A percentile compares a stretch with the other conserved stretches of the same genome.
These are phyloP conservation scores for Julus scandinavius DNA, from an alignment of 2,888 invertebrate genomes.

Conservation along the genomic window DNA sequence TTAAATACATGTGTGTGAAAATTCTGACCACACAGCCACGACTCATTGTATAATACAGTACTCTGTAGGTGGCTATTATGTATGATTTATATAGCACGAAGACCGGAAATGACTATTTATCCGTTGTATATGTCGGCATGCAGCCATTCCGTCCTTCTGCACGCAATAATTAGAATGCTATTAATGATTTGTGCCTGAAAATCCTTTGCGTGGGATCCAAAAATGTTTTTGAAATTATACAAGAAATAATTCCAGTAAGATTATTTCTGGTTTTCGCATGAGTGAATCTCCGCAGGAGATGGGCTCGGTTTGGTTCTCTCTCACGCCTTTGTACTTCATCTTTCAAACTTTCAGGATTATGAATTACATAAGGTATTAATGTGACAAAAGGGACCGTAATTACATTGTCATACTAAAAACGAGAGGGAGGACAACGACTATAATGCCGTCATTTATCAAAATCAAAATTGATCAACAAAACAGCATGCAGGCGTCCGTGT, in stretches of 20 bases:
- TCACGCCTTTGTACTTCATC: conserved; percentile 5
- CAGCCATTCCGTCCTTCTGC: background rate
- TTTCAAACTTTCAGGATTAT: conserved; percentile 16
- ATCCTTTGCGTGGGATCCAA: background rate
- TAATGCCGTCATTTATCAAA: conserved; percentile 43
- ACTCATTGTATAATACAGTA: background rate
- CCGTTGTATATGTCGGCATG: background rate
- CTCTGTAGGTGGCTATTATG: background rate
- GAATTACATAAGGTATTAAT: conserved; percentile 45
- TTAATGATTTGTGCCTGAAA: background rate
- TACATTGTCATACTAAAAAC: conserved; percentile 43
- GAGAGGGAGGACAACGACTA: conserved; percentile 45
- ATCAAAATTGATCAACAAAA: conserved; percentile 36
- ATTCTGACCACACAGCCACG: background rate
- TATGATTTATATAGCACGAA: background rate
- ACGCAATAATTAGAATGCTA: background rate
- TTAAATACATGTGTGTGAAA: background rate
- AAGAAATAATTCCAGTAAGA: background rate
- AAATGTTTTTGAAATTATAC: background rate
- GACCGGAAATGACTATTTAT: background rate
- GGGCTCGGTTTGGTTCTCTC: conserved; percentile 5
- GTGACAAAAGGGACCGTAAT: conserved; percentile 40
- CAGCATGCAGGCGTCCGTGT: background rate
- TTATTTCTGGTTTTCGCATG: conserved; percentile 20
- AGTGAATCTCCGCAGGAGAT: background rate